Base-by-base conservation (phyloP, 2,113 vertebrate genomes). In the Helogale parvula region DNA sequence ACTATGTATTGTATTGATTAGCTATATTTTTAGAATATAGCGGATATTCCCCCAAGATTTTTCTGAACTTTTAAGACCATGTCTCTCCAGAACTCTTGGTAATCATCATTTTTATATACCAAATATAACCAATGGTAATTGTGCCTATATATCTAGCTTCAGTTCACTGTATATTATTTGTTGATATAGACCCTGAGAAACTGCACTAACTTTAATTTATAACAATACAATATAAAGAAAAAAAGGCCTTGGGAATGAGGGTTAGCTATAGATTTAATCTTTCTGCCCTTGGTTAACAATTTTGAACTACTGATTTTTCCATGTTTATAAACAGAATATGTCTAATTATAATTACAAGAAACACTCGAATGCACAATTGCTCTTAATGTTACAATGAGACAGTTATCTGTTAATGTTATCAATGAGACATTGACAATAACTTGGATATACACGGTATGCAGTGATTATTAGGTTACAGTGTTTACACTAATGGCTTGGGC, bases 301-400 rank as follows among this genome's bases (percentile, higher is more conserved):
- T 96, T 92, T 95, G 52, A 89, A 94, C 74, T 83, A 96, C 87
- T 7, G 47, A 97, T 92, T 97, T 92, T 86, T 92, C 72, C 33
- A 17, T 84, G 15, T 71, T 97, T 88, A 96, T 68, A 85, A 87
- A 95, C 1, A 96, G 23, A 93, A 71, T 81, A 60, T 6, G 47
- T 91, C 35, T 94, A 86, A 94, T 69, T 93, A 96, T 96, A 96
- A 94, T 93, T 94, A 96, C 0, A 96, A 92, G 54, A 96, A 80
- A 92, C 90, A 94, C 25, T 93, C 88, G 92, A 84, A n/a, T 77
- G 50, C 16, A 89, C 47, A 94, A 76, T 96, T 96, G 60, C 4
- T 96, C 52, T 57, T 85, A 63, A 47, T 82, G 54, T 52, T 93
- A 79, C 47, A 95, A 83, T 93, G 65, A 96, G 54, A 63, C 96